Conservation (phyloP, 2,888 invertebrate species). For the Psylliodes chrysocephalus region DNA sequence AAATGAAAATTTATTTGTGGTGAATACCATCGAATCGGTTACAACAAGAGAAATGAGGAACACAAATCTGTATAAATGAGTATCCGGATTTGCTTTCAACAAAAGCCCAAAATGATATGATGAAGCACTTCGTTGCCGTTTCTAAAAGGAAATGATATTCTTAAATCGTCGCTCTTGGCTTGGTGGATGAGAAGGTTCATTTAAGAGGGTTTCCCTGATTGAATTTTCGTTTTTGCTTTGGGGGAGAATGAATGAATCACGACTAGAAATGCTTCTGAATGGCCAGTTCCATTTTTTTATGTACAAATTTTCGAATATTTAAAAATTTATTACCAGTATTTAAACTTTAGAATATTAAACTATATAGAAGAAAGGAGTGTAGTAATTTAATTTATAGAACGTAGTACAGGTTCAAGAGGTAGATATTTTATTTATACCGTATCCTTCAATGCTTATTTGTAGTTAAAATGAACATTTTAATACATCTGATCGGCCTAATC, state of each 20-base stretch:
- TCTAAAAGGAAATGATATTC: slow-evolving; percentile 9
- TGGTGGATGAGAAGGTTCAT: slow-evolving; percentile 1
- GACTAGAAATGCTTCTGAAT: too few relatives aligned
- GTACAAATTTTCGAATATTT: too few relatives aligned
- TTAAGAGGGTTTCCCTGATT: slow-evolving; percentile 9
- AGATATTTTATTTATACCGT: too few relatives aligned
- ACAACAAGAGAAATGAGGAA: not conserved
- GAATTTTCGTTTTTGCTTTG: not conserved
- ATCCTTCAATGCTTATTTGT: too few relatives aligned
- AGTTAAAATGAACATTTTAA: too few relatives aligned
- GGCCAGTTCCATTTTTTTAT: too few relatives aligned
- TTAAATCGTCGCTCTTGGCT: slow-evolving; percentile 4
- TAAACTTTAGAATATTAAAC: too few relatives aligned
- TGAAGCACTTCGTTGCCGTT: slow-evolving; percentile 10
- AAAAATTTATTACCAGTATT: too few relatives aligned
- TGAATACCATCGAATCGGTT: not conserved
- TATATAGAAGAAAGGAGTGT: too few relatives aligned
- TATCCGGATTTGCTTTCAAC: slow-evolving; percentile 15
- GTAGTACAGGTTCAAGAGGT: too few relatives aligned
- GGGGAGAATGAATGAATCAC: not conserved
- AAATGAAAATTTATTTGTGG: not conserved
- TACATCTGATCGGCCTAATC: too few relatives aligned
- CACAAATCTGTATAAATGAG: slow-evolving; percentile 6
- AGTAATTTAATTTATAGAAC: too few relatives aligned
- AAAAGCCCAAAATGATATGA: slow-evolving; percentile 14